Base-by-base conservation (phyloP, 2,797 vertebrate species). In the Microctenopoma lineatum region DNA sequence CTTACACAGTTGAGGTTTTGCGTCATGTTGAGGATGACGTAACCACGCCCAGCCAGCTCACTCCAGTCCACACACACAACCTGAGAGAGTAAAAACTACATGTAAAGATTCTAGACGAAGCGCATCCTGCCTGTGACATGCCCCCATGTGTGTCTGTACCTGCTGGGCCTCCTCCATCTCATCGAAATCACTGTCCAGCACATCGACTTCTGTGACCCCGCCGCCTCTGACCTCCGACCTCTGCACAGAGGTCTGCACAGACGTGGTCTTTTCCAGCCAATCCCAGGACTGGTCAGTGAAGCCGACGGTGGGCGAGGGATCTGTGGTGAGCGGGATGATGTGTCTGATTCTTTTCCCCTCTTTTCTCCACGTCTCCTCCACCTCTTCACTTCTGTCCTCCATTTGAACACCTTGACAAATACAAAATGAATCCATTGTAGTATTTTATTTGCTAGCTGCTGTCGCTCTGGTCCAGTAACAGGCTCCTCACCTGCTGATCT, bases 51-150 rank as follows among this genome's bases (percentile, higher is more conserved):
- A 0, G 93, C 91, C 67, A 98, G 92, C 59, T 96, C 94, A 32
- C 92, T 97, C 98, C 98, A 99, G 83, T 98, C 95, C n/a, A 96
- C 93, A 88, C 97, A 99, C 83, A 95, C 94, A n/a, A 99, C 96
- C 97, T 98, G 88, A 9, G 42, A 46, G 47, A 45, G 10, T 9
- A 16, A 6, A 11, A 5, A 15, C 41, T 14, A 42, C 46, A 18
- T 13, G 11, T 32, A 6, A 8, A 21, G 18, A 9, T n/a, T 9
- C 0, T 2, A 44, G 4, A 67, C 16, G 10, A 34, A 34, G n/a
- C 34, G 36, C 4, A 7, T 16, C 42, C 51, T 36, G 29, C 3
- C 15, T 12, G 1, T 25, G 8, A 44, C 44, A 5, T 34, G 3
- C 10, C 48, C 7, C 27, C n/a, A 18, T 26, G 6, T 67, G 9